These are phyloP conservation scores for Leistus spinibarbis DNA, from an alignment of 2,888 invertebrate species.

Conservation along the genomic window DNA sequence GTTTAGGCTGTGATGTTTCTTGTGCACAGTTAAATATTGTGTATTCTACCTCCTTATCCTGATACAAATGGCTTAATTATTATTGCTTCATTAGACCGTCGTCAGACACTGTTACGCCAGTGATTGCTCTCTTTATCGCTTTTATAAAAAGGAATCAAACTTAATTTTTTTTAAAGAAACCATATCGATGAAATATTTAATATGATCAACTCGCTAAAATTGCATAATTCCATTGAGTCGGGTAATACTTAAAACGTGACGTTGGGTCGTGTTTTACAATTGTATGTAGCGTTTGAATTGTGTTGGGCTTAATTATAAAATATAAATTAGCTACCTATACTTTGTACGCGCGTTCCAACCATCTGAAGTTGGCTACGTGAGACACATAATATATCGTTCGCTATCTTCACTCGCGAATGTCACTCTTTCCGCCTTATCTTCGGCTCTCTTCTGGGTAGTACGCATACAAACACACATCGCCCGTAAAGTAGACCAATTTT, in stretches of 20 bases:
- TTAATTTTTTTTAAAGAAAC: too few species aligned
- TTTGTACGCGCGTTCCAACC: constrained; percentile 47
- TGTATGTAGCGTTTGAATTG: background rate
- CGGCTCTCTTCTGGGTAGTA: background rate
- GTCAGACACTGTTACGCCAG: too few species aligned
- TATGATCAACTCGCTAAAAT: background rate
- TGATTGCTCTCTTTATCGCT: too few species aligned
- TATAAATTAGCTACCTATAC: constrained; percentile 4
- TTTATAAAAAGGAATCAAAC: too few species aligned
- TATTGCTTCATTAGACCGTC: too few species aligned
- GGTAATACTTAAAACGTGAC: background rate
- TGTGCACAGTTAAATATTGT: too few species aligned
- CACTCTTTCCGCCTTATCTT: constrained; percentile 39
- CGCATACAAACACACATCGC: constrained; percentile 26
- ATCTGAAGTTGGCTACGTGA: constrained; percentile 48
- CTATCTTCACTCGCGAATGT: constrained; percentile 44
- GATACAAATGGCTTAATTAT: too few species aligned
- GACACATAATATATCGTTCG: constrained; percentile 45
- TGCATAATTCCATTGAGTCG: background rate
- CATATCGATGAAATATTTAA: background rate
- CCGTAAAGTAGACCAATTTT: background rate
- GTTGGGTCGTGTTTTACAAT: background rate
- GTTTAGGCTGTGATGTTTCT: too few species aligned
- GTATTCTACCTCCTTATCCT: too few species aligned
- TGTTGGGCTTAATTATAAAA: background rate